Conservation (phyloP, 2,797 vertebrate species). For the Bovichtus diacanthus region DNA sequence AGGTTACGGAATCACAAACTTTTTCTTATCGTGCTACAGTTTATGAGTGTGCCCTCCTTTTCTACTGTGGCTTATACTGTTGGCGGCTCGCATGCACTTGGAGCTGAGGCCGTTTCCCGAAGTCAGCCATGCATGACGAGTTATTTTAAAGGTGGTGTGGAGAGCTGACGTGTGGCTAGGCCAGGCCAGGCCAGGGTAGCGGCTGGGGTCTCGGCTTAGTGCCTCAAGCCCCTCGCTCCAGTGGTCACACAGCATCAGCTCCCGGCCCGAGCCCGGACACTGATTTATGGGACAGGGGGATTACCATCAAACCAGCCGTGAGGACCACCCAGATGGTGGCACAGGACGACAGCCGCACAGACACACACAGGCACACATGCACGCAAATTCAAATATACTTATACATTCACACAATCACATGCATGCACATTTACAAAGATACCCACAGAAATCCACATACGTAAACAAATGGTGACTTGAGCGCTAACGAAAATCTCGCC, state of each 20-base stretch:
- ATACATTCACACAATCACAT: not conserved
- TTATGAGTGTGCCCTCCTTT: conserved; percentile 20
- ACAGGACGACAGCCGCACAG: conserved; percentile 57
- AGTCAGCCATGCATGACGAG: conserved; percentile 68
- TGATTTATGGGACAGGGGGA: conserved; percentile 86
- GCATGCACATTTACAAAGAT: conserved; percentile 8
- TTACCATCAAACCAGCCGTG: conserved; percentile 81
- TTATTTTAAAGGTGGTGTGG: conserved; percentile 80
- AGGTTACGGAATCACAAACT: conserved; percentile 13
- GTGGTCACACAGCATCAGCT: conserved; percentile 81
- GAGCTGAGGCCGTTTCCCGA: conserved; percentile 60
- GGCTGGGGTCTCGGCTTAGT: conserved; percentile 76
- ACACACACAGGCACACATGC: conserved; percentile 42
- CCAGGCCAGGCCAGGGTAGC: conserved; percentile 52
- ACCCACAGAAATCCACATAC: not conserved
- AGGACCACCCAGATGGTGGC: conserved; percentile 85
- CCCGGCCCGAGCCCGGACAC: conserved; percentile 76
- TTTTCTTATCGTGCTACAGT: not conserved
- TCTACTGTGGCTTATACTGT: conserved; percentile 20
- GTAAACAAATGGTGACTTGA: conserved; percentile 6
- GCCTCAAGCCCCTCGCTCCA: conserved; percentile 75
- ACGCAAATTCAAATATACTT: conserved; percentile 43
- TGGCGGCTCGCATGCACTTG: conserved; percentile 27
- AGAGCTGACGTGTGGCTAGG: conserved; percentile 79
- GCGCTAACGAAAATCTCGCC: not conserved